These are phyloP conservation scores for Brachyhypopomus gauderio DNA, from an alignment of 2,113 vertebrate species.

Conservation along the genomic window DNA sequence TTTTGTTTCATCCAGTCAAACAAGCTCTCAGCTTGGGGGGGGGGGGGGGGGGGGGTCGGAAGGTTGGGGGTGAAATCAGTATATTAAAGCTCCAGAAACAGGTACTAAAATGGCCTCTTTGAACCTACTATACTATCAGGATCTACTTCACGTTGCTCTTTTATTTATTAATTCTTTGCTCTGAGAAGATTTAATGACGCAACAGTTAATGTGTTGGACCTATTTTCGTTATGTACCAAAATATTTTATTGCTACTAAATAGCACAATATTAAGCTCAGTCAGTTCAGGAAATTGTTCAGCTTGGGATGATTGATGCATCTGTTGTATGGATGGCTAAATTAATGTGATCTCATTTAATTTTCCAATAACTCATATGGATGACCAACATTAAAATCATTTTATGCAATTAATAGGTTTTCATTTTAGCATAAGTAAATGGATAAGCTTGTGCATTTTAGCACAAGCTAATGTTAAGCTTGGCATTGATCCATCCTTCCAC, in stretches of 20 bases:
- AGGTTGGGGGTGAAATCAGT: slow-evolving; percentile 70
- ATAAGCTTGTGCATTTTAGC: too few species aligned
- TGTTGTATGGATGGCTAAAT: slow-evolving; percentile 1
- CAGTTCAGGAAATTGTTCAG: background rate
- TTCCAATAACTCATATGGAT: background rate
- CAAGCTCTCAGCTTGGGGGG: slow-evolving; percentile 65
- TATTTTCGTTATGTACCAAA: background rate
- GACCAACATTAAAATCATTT: slow-evolving; percentile 2
- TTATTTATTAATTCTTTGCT: background rate
- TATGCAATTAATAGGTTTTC: slow-evolving; percentile 12
- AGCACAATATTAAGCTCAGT: background rate
- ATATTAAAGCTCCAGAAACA: slow-evolving; percentile 64
- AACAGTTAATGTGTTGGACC: background rate
- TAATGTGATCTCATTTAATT: slow-evolving; percentile 22
- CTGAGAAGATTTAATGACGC: background rate
- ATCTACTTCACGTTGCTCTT: background rate
- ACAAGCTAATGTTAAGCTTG: background rate
- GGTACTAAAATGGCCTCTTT: slow-evolving; percentile 39
- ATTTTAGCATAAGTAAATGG: slow-evolving; percentile 32
- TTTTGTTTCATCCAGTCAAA: slow-evolving; percentile 16
- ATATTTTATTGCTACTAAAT: background rate
- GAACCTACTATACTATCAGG: background rate
- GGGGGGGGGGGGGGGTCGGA: too few species aligned
- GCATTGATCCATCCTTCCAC: slow-evolving; percentile 14
- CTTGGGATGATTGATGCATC: background rate